phyloP scores from a whole-genome alignment of 30 jellyfish, hydroid and myxozoan genomes.

The Turritopsis dohrnii region DNA sequence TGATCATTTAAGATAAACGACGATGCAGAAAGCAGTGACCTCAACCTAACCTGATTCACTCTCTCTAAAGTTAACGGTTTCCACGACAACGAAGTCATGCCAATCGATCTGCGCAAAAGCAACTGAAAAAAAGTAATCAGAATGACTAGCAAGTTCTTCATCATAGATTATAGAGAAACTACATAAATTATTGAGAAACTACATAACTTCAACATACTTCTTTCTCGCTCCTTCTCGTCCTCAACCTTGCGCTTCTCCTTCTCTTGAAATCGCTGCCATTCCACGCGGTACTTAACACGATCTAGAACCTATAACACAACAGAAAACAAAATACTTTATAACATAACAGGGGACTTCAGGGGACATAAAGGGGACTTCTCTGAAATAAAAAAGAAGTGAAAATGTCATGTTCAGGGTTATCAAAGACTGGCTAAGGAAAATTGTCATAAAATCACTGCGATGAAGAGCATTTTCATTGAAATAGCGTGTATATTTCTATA shows the following conservation, averaged over 20 bases:
- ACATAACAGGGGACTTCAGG: background rate
- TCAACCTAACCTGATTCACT: slow-evolving; percentile 67
- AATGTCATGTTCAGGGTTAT: background rate
- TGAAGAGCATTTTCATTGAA: too few relatives aligned
- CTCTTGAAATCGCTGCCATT: slow-evolving; percentile 87
- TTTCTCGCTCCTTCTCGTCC: slow-evolving; percentile 82
- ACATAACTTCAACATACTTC: too few relatives aligned
- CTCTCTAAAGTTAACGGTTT: slow-evolving; percentile 86
- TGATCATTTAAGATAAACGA: background rate
- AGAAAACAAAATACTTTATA: background rate
- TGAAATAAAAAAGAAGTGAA: background rate
- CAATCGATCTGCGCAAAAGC: slow-evolving; percentile 97
- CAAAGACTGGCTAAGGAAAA: background rate
- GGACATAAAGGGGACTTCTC: background rate
- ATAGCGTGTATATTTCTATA: too few relatives aligned
- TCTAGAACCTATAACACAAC: slow-evolving; percentile 48
- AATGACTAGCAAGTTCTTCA: too few relatives aligned
- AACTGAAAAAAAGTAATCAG: slow-evolving; percentile 42
- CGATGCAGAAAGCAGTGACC: background rate
- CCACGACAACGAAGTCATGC: slow-evolving; percentile 99
- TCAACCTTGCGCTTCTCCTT: slow-evolving; percentile 73
- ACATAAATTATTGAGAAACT: too few relatives aligned
- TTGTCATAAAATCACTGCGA: too few relatives aligned
- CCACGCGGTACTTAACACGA: slow-evolving; percentile 80
- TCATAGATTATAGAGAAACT: too few relatives aligned